Evolutionary conservation across 2,888 invertebrate genomes (phyloP).

Genomic region (Steinernema carpocapsae): DNA sequence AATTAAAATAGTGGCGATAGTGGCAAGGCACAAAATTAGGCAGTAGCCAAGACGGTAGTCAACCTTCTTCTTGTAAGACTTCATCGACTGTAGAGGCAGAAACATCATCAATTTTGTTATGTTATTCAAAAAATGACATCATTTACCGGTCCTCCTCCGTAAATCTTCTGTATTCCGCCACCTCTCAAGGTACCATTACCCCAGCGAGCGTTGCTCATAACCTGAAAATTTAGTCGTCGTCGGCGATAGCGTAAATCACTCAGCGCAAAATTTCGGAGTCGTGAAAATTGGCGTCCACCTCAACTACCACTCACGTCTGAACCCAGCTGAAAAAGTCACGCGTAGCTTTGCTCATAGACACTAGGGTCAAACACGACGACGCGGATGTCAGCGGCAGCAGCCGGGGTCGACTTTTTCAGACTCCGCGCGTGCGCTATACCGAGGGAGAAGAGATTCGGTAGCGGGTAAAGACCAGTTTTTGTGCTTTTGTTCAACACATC

Average conservation of each 20-base stretch:
- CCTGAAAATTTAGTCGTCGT: neutral
- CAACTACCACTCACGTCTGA: too few species aligned
- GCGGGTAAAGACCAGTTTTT: conserved; percentile 35
- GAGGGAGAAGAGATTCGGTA: conserved; percentile 26
- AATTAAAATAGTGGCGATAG: conserved; percentile 55
- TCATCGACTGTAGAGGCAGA: conserved; percentile 52
- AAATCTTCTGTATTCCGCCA: conserved; percentile 58
- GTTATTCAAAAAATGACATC: conserved; percentile 17
- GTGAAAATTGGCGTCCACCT: neutral
- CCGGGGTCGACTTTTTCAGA: neutral
- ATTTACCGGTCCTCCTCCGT: conserved; percentile 41
- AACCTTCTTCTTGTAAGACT: conserved; percentile 62
- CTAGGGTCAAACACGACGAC: conserved; percentile 4
- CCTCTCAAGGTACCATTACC: conserved; percentile 60
- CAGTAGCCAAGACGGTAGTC: conserved; percentile 59
- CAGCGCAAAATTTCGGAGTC: neutral
- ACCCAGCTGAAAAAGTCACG: conserved; percentile 23
- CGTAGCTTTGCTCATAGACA: neutral
- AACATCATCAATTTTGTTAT: too few species aligned
- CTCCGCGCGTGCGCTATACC: conserved; percentile 14
- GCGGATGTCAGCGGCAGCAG: neutral
- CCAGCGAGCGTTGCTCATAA: conserved; percentile 27
- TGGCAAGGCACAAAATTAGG: conserved; percentile 54
- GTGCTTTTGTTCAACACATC: conserved; percentile 32
- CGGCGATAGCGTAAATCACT: conserved; percentile 14